Evolutionary conservation across 1,140 invertebrate genomes (phyloP).

Genomic region (Meloidogyne exigua): DNA sequence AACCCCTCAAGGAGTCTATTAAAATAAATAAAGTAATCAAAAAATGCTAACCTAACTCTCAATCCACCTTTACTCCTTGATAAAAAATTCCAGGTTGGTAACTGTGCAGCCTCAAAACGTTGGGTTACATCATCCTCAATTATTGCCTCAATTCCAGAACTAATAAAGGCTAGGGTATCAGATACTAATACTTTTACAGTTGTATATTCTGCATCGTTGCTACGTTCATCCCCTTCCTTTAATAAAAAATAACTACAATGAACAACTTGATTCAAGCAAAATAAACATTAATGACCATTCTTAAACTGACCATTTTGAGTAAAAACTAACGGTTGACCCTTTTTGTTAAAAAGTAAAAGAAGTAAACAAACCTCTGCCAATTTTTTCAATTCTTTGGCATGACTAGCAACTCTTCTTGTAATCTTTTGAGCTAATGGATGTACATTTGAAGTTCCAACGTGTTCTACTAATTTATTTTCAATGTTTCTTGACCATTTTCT

Average conservation of each 20-base stretch:
- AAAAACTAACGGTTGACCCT: no score
- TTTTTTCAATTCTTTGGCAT: background rate
- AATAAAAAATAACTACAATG: no score
- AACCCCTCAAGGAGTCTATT: background rate
- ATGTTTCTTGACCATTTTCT: background rate
- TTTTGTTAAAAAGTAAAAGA: background rate
- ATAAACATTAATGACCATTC: no score
- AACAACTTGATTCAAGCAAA: no score
- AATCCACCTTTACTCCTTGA: slow-evolving; percentile 45
- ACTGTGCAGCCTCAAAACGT: slow-evolving; percentile 57
- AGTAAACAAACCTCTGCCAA: background rate
- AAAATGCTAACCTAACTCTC: slow-evolving; percentile 46
- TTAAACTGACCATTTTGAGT: no score
- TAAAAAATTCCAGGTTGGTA: slow-evolving; percentile 58
- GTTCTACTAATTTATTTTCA: background rate
- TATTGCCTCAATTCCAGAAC: slow-evolving; percentile 59
- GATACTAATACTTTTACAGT: background rate
- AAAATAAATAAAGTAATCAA: slow-evolving; percentile 1
- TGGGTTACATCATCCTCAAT: slow-evolving; percentile 62
- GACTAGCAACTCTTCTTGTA: background rate
- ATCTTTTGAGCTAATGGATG: background rate
- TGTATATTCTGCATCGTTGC: background rate
- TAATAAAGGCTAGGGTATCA: slow-evolving; percentile 18
- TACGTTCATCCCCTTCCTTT: background rate
- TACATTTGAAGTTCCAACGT: background rate